A percentile compares a stretch with the other conserved stretches of the same genome.
phyloP scores from a whole-genome alignment of 2,113 vertebrate species.

The Maccullochella peelii region DNA sequence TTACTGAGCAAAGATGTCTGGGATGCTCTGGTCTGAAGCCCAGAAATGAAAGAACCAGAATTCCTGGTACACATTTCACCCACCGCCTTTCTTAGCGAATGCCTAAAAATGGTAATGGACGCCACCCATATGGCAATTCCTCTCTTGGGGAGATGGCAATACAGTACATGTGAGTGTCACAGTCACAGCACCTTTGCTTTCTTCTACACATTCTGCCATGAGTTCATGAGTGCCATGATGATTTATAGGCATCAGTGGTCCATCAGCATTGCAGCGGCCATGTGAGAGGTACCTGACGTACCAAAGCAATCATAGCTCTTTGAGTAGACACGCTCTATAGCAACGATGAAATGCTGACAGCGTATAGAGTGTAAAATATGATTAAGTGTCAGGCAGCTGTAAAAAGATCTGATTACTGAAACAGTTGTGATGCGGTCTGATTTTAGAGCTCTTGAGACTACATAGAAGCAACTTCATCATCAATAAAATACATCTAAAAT shows the following conservation, averaged over 20 bases:
- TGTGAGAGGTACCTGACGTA: constrained; percentile 27
- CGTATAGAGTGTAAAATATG: neutral
- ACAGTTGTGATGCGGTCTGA: neutral
- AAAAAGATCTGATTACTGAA: constrained; percentile 15
- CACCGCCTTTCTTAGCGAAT: constrained; percentile 3
- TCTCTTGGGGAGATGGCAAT: constrained; percentile 6
- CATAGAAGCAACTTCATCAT: neutral
- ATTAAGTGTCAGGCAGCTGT: constrained; percentile 1
- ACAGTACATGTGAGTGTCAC: constrained; percentile 37
- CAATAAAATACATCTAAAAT: neutral
- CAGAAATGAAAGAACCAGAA: constrained; percentile 32
- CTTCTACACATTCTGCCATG: constrained; percentile 1
- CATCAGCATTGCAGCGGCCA: constrained; percentile 34
- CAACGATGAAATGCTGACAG: constrained; percentile 22
- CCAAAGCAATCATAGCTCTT: constrained; percentile 37
- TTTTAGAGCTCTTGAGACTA: neutral
- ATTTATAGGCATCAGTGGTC: constrained; percentile 39
- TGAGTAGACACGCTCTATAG: constrained; percentile 20
- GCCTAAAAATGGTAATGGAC: constrained; percentile 9
- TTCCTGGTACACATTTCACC: constrained; percentile 19
- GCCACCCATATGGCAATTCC: constrained; percentile 6
- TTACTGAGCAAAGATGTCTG: constrained; percentile 42
- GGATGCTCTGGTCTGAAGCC: constrained; percentile 50
- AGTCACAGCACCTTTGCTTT: constrained; percentile 27
- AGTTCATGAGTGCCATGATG: constrained; percentile 40